Evolutionary conservation across 92 coral and sea anemone genomes (phyloP), one percentile per base, ranked within the genome.

Genomic region (Galaxea fascicularis): DNA sequence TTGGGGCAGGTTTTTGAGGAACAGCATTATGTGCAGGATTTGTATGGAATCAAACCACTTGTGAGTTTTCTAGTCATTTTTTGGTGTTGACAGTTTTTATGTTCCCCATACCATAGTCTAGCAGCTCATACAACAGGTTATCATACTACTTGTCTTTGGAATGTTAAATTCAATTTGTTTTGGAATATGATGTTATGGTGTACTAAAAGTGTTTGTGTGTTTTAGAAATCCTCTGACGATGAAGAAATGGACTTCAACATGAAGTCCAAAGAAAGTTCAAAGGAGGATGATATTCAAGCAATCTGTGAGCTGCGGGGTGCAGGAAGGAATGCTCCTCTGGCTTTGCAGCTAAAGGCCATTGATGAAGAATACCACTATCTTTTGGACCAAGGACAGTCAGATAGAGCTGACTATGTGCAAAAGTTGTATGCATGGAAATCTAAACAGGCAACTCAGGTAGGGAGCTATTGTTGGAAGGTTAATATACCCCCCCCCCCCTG

Each of bases 251-350:
- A 94, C 88, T 96, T 96, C 72, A 96, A 96, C 60, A 78, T 86
- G 66, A 91, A 92, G 67, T 94, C 98, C 57, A 95, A 93, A 57
- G 96, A 94, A 65, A 96, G 98, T 71, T 92, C 98, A 47, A 91
- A 94, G 83, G 98, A 94, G 66, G 98, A 96, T 77, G 98, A 96
- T 54, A 92, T 94, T 58, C 98, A 96, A 76, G 98, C 98, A 35
- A 87, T 96, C 28, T 96, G 98, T 84, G 98, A 96, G 88, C 83
- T 90, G 86, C 92, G 96, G 58, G 98, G 98, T 54, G 91, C 92
- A 13, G 98, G 98, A 0, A 73, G 95, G 44, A 92, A 92, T 76
- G 96, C 98, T 2, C 96, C 98, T 25, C 89, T 96, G 1, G 88
- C 90, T 14, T 83, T 90, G 31, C 98, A 96, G 82, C 90, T 96